A percentile compares a stretch with the other conserved stretches of the same genome.
Evolutionary conservation across 2,888 invertebrate genomes (phyloP).

Genomic region (Rhorus exstirpatorius): DNA sequence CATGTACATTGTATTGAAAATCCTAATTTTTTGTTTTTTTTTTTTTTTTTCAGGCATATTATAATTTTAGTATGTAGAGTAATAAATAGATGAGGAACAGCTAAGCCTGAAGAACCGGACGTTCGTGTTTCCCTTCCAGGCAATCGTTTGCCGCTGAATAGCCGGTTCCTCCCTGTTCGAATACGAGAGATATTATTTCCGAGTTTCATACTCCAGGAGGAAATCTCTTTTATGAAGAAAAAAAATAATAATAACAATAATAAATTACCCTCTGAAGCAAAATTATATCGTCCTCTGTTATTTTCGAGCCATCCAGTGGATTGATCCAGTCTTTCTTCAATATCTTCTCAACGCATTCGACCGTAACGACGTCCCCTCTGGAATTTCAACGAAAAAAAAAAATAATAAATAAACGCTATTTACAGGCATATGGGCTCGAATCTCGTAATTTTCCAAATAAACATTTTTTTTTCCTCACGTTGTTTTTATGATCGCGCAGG

Average conservation of each 20-base stretch:
- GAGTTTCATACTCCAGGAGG: no score
- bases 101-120: slow-evolving; percentile 94
- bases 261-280: slow-evolving; percentile 93
- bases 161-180: slow-evolving; percentile 95
- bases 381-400: slow-evolving; percentile 76
- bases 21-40: no score
- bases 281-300: slow-evolving; percentile 97
- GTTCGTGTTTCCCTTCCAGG: slow-evolving; percentile 93
- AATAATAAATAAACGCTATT: no score
- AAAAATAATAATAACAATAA: slow-evolving; percentile 56
- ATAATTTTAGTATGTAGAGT: no score
- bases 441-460: slow-evolving; percentile 14
- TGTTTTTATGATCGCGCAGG: slow-evolving; percentile 96
- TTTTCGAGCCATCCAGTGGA: slow-evolving; percentile 94
- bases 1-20: not conserved
- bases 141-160: slow-evolving; percentile 95
- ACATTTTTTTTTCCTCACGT: slow-evolving; percentile 88
- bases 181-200: no score
- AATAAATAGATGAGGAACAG: not conserved
- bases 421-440: not conserved
- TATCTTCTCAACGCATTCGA: slow-evolving; percentile 98
- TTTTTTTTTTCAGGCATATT: no score
- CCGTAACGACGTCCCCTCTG: slow-evolving; percentile 97
- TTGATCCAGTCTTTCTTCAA: slow-evolving; percentile 99
- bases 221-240: no score